Base-by-base conservation (phyloP, 2,113 vertebrate genomes). In the Scophthalmus maximus region DNA sequence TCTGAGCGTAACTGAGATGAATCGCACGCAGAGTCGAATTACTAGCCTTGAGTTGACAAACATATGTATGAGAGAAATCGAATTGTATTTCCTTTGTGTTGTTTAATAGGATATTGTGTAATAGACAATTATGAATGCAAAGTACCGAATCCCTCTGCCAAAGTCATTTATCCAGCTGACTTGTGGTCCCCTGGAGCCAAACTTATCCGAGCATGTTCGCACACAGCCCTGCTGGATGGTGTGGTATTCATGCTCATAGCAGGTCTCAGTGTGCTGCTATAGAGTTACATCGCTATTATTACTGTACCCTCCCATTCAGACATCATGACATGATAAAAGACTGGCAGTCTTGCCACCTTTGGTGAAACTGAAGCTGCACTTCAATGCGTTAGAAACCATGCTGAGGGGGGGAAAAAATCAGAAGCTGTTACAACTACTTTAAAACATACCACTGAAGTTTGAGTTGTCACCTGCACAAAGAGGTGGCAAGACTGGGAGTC, bases 91-190 rank as follows among this genome's bases (percentile, higher is more conserved):
- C 32, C 85, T 74, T 58, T 34, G 25, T 74, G 47, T 73, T 81
- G 75, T 76, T 82, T 83, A 79, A 83, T 70, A 65, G 61, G 60
- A 82, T 74, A 76, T 79, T 87, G 76, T 80, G 69, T 85, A 84
- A 86, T 29, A 67, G 82, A 83, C 80, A 83, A 87, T 82, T 87
- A 85, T 82, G 36, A 80, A 84, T 78, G 66, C 78, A 85, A 76
- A 82, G 81, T 87, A 85, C 90, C 86, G 67, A 82, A 82, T 84
- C 68, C 74, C 57, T 78, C 61, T 68, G 76, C 73, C 71, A 50
- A 67, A 83, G 86, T 79, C 75, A 89, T 88, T 88, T 90, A 83
- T 92, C 83, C 79, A 86, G 49, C 71, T 83, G 90, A 90, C 86
- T 84, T 51, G 83, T 73, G 65, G 55, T 84, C 80, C 91, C 85